Percentiles rank a stretch among this genome's conserved stretches.
phyloP scores from a whole-genome alignment of 2,888 invertebrate species.

The Orchesella flavescens region DNA sequence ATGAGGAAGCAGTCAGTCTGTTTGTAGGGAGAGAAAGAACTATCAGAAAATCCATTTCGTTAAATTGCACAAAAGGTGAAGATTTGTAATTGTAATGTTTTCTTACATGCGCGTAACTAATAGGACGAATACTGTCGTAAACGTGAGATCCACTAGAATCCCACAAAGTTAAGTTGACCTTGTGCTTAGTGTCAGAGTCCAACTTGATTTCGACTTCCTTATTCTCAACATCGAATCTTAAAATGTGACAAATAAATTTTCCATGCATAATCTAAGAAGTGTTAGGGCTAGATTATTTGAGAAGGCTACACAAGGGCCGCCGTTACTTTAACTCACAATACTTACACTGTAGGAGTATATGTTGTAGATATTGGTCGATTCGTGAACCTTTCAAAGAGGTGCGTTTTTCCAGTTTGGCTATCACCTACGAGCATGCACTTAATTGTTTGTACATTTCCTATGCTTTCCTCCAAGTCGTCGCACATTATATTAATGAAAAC shows the following conservation, averaged over 20 bases:
- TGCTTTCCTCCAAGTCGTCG: conserved; percentile 4
- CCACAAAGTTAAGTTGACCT: conserved; percentile 43
- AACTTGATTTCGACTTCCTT: conserved; percentile 10
- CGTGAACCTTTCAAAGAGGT: conserved; percentile 89
- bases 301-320: background rate
- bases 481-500: background rate
- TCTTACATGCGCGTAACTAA: conserved; percentile 61
- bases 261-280: background rate
- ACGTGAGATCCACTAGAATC: conserved; percentile 44
- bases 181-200: background rate
- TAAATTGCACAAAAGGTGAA: background rate
- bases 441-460: conserved; percentile 73
- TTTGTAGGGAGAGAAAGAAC: conserved; percentile 73
- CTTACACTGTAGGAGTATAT: conserved; percentile 91
- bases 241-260: background rate
- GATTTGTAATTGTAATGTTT: background rate
- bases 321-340: background rate
- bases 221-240: conserved; percentile 50
- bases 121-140: conserved; percentile 52
- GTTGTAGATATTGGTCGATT: conserved; percentile 87
- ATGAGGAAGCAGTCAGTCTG: conserved; percentile 91
- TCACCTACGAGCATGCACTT: conserved; percentile 92
- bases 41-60: background rate
- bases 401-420: conserved; percentile 93
- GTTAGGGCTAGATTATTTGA: background rate